Percentiles rank a stretch among this genome's conserved stretches.
phyloP scores from a whole-genome alignment of 2,113 vertebrate genomes.

The Nerophis lumbriciformis region DNA sequence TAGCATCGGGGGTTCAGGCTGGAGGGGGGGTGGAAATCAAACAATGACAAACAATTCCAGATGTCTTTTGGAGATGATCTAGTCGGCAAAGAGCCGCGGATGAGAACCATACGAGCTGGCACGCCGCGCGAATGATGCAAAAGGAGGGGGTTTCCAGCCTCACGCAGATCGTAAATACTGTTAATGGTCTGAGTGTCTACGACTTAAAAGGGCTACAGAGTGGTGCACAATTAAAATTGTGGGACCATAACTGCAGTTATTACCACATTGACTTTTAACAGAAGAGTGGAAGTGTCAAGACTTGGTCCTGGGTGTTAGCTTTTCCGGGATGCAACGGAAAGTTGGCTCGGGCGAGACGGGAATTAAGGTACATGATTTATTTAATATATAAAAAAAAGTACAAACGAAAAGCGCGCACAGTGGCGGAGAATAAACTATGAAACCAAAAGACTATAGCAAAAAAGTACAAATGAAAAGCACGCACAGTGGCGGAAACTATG shows the following conservation, averaged over 20 bases:
- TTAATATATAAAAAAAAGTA: no score
- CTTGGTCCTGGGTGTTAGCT: no score
- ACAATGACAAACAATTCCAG: slow-evolving; percentile 46
- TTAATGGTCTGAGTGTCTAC: slow-evolving; percentile 16
- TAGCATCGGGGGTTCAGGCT: slow-evolving; percentile 37
- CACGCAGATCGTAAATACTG: slow-evolving; percentile 41
- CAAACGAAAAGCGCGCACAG: no score
- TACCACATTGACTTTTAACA: slow-evolving; percentile 29
- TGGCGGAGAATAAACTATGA: no score
- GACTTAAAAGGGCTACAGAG: background rate
- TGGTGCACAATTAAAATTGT: slow-evolving; percentile 37
- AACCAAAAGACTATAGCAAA: no score
- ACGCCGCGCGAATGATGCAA: slow-evolving; percentile 26
- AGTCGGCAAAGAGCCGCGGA: slow-evolving; percentile 38
- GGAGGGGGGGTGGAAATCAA: slow-evolving; percentile 37
- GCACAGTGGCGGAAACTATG: no score
- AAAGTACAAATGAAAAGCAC: no score
- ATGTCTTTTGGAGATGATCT: slow-evolving; percentile 46
- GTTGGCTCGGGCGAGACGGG: no score
- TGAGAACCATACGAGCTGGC: slow-evolving; percentile 30
- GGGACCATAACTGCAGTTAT: slow-evolving; percentile 27
- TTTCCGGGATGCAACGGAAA: no score
- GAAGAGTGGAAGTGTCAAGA: no score
- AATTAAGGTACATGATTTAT: no score
- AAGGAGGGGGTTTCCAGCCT: slow-evolving; percentile 35